Base-by-base conservation (phyloP, 2,888 invertebrate genomes). In the Calliphora vomitoria region DNA sequence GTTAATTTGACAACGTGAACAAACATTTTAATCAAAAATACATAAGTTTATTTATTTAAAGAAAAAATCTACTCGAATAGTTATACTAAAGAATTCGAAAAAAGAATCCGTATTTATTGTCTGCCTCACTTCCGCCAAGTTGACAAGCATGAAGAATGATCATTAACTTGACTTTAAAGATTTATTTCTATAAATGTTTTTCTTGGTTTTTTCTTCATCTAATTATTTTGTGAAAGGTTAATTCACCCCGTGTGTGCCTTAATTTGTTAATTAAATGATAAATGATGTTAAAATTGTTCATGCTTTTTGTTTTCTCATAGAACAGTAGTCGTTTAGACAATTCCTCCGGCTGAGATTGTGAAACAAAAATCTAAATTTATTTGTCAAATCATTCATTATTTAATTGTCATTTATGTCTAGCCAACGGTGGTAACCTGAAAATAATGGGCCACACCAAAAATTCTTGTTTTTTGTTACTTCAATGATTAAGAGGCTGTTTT, bases 231-330 rank as follows among this genome's bases (percentile, higher is more conserved):
- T 64, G 35, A 86, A 75, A 72, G 64, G 18, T 68, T 62, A 55
- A 66, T 53, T 20, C 35, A 1, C n/a, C 15, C n/a, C 66, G 35
- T 35, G 35, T 35, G 60, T 35, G 18, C 8, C 35, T 76, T 64
- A 78, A 79, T 58, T 74, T 55, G 44, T 44, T 66, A 78, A 72
- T 82, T 44, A 72, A 44, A 74, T 74, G 72, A 86, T 82, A 79
- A 86, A 82, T 79, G 58, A 79, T 68, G 74, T 69, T 10, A 38
- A 31, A 3, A 31, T 58, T 60, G 5, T 31, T 10, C 13, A 8
- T 75, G 31, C 8, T 18, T 62, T 18, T 20, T 31, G 5, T 35
- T 64, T 38, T 50, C 11, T 18, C 47, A 47, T 2, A 55, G 53
- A 69, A 68, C 68, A 74, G 66, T 69, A 62, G 60, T 41, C 62